Conservation (phyloP, 92 coral and sea anemone species). For the Montipora capitata region DNA sequence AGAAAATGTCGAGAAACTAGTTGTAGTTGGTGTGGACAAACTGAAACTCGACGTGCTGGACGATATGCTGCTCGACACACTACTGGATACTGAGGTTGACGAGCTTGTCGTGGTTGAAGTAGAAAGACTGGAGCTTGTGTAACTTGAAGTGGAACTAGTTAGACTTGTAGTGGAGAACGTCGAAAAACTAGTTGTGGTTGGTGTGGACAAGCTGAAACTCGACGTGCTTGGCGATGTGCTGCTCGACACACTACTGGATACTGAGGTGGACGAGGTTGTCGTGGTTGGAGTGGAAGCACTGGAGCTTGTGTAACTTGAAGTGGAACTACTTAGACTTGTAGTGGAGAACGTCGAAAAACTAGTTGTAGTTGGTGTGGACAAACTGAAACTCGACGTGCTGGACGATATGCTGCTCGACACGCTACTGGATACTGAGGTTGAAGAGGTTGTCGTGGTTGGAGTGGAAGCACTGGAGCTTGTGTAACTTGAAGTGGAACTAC, state of each 20-base stretch:
- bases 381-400: not conserved
- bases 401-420: not conserved
- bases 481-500: too few relatives aligned
- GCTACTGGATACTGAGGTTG: not conserved
- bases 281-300: too few relatives aligned
- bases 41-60: not conserved
- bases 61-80: not conserved
- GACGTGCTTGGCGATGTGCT: not conserved
- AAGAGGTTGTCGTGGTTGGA: slow-evolving; percentile 16
- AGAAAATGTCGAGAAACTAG: not conserved
- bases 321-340: slow-evolving; percentile 34
- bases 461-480: too few relatives aligned
- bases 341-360: slow-evolving; percentile 1
- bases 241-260: too few relatives aligned
- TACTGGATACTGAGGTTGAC: not conserved
- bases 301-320: not conserved
- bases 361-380: not conserved
- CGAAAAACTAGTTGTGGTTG: too few relatives aligned
- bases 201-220: too few relatives aligned
- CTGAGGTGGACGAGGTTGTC: too few relatives aligned
- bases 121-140: too few relatives aligned
- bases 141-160: too few relatives aligned
- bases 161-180: not conserved
- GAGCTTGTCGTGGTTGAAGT: too few relatives aligned
- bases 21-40: slow-evolving; percentile 12